Base-by-base conservation (phyloP, 2,888 invertebrate species). In the Andrena haemorrhoa region DNA sequence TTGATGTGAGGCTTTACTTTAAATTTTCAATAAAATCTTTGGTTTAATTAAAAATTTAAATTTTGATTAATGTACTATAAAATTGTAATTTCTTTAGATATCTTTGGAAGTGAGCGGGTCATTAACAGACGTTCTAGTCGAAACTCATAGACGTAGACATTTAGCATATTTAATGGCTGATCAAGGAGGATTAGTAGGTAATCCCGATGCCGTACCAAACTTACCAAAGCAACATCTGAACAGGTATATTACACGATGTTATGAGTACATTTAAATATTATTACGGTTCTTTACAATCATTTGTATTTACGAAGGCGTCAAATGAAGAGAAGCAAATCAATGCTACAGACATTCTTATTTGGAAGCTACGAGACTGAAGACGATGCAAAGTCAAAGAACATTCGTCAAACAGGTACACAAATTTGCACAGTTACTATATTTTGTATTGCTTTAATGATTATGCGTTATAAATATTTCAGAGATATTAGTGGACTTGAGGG, bases 151-250 rank as follows among this genome's bases (percentile, higher is more conserved):
- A 72, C 95, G 98, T 83, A 96, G 98, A 86, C 98, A 99, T 94
- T 95, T 98, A 86, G 99, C 99, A 10, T 98, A 98, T 94, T 95
- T 99, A 63, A 99, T 99, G 98, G 98, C 98, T 49, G 99, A 99
- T 94, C 98, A 98, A 93, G 99, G 99, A 56, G 98, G 98, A 73
- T 95, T 99, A 77, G 97, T 98, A 53, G 97, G 97, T 5, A 98
- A 98, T 94, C 98, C 98, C 1, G 97, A 98, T 92, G 97, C 97
- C 16, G 96, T 97, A 1, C 96, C 97, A 0, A 98, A 98, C 95
- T 95, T 99, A 84, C 99, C 99, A 6, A 99, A 99, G 93, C 99
- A 99, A 94, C 98, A 98, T 91, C 95, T 98, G 26, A 97, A 96
- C 91, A 95, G 96, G 96, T 96, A 91, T 80, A 83, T 75, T 20